Base-by-base conservation (phyloP, 2,888 invertebrate species). In the Ochropleura leucogaster region DNA sequence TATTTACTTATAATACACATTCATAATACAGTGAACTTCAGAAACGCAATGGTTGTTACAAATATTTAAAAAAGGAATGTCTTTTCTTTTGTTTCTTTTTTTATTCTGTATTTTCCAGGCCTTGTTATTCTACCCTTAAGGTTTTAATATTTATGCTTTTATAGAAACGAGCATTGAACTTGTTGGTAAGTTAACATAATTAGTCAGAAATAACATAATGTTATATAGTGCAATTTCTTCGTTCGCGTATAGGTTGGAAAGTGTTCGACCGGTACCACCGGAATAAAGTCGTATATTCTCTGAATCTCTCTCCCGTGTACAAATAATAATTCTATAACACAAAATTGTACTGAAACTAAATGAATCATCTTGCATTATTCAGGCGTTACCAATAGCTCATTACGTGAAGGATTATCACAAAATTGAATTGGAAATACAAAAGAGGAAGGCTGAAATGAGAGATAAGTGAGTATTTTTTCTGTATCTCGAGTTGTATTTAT, bases 331-430 rank as follows among this genome's bases (percentile, higher is more conserved):
- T 30, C 30, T 30, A 3, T 30, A 30, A 30, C 30, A 30, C 30
- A 30, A 30, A 2, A 55, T 20, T 12, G 14, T 14, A 30, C 47
- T 16, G 20, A 51, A 20, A 42, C 5, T 40, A 44, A 60, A 3
- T 18, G 8, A 12, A 60, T 46, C 3, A 16, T 40, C 18, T 60
- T 12, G 0, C 4, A 47, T 63, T 46, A 12, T 63, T 55, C n/a
- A 79, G 79, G 76, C 75, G 8, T 20, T 70, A 44, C 79, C 79
- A 14, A 75, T 79, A 75, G 81, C 69, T 51, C 49, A 55, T 18
- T 81, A 20, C 46, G 44, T 79, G 5, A 81, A 79, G 60, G 76
- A 81, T 60, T 79, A 79, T 16, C 69, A 69, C 3, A 55, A 69
- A n/a, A 69, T 69, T 16, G 79, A 81, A 70, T 3, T 47, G 12